Conservation (phyloP, 2,888 invertebrate species). For the Erebia palarica region DNA sequence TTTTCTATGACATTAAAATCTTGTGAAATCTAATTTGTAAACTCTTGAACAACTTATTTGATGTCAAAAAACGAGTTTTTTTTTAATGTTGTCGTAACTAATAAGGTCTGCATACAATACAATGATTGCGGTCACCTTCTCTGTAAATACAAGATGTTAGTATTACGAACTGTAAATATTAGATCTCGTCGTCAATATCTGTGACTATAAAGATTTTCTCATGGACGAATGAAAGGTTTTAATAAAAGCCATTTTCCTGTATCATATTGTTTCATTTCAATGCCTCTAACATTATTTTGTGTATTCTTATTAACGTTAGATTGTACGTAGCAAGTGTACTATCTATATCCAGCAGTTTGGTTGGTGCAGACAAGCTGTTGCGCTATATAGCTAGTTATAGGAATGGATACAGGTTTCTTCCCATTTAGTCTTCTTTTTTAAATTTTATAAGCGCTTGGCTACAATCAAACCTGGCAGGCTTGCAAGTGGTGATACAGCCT, state of each 20-base stretch:
- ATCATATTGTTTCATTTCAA: slow-evolving; percentile 46
- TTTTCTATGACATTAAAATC: background rate
- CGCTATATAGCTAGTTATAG: too few species aligned
- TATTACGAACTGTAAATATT: slow-evolving; percentile 60
- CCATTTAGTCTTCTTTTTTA: too few species aligned
- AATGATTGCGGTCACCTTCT: background rate
- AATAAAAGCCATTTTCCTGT: slow-evolving; percentile 74
- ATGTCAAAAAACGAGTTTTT: background rate
- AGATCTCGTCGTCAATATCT: slow-evolving; percentile 62
- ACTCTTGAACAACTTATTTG: too few species aligned
- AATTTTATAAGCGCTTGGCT: too few species aligned
- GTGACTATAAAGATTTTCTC: slow-evolving; percentile 59
- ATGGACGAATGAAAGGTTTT: slow-evolving; percentile 59
- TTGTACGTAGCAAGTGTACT: too few species aligned
- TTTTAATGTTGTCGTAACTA: background rate
- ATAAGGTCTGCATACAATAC: background rate
- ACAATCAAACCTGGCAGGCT: too few species aligned
- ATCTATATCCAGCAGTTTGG: too few species aligned
- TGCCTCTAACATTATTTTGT: too few species aligned
- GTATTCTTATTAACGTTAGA: too few species aligned
- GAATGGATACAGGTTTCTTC: too few species aligned
- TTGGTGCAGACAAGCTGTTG: too few species aligned
- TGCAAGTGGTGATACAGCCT: too few species aligned
- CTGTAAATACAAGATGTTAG: slow-evolving; percentile 31
- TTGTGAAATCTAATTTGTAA: background rate